A percentile compares a stretch with the other conserved stretches of the same genome.
phyloP scores from a whole-genome alignment of 2,888 invertebrate species.

The Trimorus sp. region DNA sequence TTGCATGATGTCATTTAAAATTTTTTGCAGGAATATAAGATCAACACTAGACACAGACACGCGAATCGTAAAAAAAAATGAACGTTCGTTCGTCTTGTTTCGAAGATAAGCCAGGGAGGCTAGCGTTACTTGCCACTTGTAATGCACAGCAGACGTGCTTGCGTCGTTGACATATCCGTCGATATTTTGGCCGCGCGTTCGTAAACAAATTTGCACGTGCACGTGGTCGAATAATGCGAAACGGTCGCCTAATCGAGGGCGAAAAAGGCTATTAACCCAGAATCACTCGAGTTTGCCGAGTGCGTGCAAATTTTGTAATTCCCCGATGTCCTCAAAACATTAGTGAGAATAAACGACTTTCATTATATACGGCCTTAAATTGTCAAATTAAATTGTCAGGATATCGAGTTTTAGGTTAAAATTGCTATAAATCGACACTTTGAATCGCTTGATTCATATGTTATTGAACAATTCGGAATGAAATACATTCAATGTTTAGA shows the following conservation, averaged over 20 bases:
- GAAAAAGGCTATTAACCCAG: background rate
- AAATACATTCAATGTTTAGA: no score
- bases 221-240: constrained; percentile 12
- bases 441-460: no score
- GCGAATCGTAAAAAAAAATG: constrained; percentile 31
- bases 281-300: no score
- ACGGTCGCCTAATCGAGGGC: background rate
- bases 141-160: constrained; percentile 24
- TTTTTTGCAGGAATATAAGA: constrained; percentile 43
- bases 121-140: constrained; percentile 29
- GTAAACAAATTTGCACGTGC: constrained; percentile 30
- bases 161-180: constrained; percentile 19
- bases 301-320: no score
- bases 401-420: no score
- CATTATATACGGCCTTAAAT: no score
- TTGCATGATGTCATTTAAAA: constrained; percentile 27
- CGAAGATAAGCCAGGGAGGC: constrained; percentile 36
- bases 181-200: constrained; percentile 31
- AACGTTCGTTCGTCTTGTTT: constrained; percentile 39
- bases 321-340: no score
- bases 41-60: constrained; percentile 27
- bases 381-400: no score
- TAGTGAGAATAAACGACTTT: no score
- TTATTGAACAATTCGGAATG: no score
- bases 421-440: no score